Conservation (phyloP, 2,797 vertebrate genomes). For the Acipenser transmontanus region DNA sequence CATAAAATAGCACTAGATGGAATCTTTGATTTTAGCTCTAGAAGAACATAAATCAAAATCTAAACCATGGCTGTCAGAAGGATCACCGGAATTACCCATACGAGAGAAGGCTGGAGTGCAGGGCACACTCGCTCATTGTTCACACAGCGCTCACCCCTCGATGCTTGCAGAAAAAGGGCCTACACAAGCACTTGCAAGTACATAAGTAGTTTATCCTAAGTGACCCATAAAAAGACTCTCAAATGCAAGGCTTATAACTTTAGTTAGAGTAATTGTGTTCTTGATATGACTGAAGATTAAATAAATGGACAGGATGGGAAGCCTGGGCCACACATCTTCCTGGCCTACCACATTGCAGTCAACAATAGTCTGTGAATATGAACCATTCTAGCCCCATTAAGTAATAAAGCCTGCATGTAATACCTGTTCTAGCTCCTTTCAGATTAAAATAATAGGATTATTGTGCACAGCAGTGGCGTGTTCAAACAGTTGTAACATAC, state of each 20-base stretch:
- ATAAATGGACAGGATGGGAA: constrained; percentile 41
- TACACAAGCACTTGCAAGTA: constrained; percentile 56
- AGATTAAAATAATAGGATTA: neutral
- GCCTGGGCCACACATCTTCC: constrained; percentile 19
- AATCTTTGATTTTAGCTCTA: constrained; percentile 82
- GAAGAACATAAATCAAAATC: constrained; percentile 99
- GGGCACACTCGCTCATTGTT: constrained; percentile 60
- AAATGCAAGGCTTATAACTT: constrained; percentile 56
- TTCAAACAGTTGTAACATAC: too few relatives aligned
- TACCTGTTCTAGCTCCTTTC: neutral
- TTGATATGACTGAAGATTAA: constrained; percentile 56
- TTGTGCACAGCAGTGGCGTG: neutral
- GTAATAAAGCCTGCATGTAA: constrained; percentile 6
- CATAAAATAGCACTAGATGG: constrained; percentile 91
- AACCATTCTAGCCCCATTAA: constrained; percentile 4
- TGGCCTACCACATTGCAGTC: constrained; percentile 5
- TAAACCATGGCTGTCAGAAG: constrained; percentile 95
- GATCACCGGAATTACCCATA: constrained; percentile 97
- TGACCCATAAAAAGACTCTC: constrained; percentile 70
- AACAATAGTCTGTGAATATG: constrained; percentile 6
- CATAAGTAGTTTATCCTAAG: constrained; percentile 66
- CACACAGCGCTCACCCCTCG: constrained; percentile 58
- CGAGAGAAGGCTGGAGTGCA: constrained; percentile 77
- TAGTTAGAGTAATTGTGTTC: constrained; percentile 60
- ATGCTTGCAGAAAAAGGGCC: constrained; percentile 64